These are phyloP conservation scores for Atherinosoma microstoma DNA, from an alignment of 2,797 vertebrate species.

Conservation along the genomic window DNA sequence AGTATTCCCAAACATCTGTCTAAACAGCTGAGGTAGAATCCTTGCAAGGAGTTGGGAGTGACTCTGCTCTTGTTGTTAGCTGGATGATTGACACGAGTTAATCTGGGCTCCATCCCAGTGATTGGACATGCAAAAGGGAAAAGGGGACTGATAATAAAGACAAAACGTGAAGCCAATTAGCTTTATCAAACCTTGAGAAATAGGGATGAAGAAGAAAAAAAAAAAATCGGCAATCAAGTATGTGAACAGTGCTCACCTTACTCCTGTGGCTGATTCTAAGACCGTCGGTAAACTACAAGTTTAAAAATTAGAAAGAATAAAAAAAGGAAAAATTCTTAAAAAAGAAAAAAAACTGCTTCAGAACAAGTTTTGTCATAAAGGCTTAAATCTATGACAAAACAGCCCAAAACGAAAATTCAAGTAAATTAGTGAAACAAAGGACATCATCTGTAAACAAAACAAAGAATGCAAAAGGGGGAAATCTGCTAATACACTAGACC, in stretches of 20 bases:
- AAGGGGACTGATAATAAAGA: slow-evolving; percentile 32
- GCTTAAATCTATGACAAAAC: slow-evolving; percentile 75
- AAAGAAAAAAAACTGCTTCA: slow-evolving; percentile 65
- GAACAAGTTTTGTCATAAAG: slow-evolving; percentile 73
- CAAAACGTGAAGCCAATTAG: slow-evolving; percentile 36
- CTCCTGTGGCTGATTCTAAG: slow-evolving; percentile 70
- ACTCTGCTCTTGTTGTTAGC: slow-evolving; percentile 72
- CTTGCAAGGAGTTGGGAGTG: slow-evolving; percentile 84
- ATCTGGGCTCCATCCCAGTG: slow-evolving; percentile 76
- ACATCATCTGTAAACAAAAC: slow-evolving; percentile 67
- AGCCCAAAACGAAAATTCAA: slow-evolving; percentile 78
- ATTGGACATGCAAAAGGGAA: slow-evolving; percentile 73
- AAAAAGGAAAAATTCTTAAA: slow-evolving; percentile 60
- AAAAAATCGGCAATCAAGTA: slow-evolving; percentile 38
- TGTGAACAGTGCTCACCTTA: slow-evolving; percentile 70
- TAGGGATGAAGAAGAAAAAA: not conserved
- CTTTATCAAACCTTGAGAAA: slow-evolving; percentile 19
- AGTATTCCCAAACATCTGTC: slow-evolving; percentile 84
- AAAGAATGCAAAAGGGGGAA: slow-evolving; percentile 47
- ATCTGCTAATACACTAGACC: slow-evolving; percentile 60
- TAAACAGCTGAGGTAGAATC: slow-evolving; percentile 89
- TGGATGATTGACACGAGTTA: slow-evolving; percentile 73
- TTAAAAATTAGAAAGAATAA: slow-evolving; percentile 58
- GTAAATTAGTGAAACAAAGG: slow-evolving; percentile 76
- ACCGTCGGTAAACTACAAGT: slow-evolving; percentile 53